These are phyloP conservation scores for Eolophus roseicapilla DNA, from an alignment of 2,113 vertebrate genomes.

Conservation along the genomic window DNA sequence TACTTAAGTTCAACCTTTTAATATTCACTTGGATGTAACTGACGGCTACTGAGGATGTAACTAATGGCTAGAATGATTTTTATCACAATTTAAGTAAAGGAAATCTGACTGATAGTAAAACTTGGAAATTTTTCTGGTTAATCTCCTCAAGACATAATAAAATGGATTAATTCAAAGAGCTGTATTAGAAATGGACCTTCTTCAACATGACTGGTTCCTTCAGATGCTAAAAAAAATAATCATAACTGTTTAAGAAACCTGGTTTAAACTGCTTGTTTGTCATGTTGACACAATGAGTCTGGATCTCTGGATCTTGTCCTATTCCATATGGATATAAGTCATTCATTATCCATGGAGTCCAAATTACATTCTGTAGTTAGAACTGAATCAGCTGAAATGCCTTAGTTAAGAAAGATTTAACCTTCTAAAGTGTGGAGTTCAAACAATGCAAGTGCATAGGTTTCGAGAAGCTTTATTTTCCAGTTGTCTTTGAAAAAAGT, in stretches of 20 bases:
- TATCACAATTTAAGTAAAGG: neutral
- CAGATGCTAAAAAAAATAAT: neutral
- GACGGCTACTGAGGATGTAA: neutral
- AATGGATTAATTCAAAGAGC: neutral
- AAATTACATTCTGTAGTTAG: neutral
- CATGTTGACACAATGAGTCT: neutral
- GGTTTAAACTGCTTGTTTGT: neutral
- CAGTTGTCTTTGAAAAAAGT: neutral
- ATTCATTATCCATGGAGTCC: neutral
- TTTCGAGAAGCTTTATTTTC: neutral
- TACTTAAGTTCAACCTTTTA: neutral
- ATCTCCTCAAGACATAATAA: neutral
- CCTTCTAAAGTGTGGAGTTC: neutral
- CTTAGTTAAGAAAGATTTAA: neutral
- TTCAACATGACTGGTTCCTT: neutral
- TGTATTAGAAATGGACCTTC: neutral
- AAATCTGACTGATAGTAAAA: neutral
- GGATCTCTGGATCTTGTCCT: neutral
- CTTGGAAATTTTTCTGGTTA: neutral
- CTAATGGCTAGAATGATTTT: neutral
- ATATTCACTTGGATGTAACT: neutral
- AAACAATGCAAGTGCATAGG: neutral
- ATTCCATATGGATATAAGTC: neutral
- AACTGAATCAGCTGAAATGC: neutral
- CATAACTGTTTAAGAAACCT: neutral